Base-by-base conservation (phyloP, 2,797 vertebrate genomes). In the Sorex maritimensis region DNA sequence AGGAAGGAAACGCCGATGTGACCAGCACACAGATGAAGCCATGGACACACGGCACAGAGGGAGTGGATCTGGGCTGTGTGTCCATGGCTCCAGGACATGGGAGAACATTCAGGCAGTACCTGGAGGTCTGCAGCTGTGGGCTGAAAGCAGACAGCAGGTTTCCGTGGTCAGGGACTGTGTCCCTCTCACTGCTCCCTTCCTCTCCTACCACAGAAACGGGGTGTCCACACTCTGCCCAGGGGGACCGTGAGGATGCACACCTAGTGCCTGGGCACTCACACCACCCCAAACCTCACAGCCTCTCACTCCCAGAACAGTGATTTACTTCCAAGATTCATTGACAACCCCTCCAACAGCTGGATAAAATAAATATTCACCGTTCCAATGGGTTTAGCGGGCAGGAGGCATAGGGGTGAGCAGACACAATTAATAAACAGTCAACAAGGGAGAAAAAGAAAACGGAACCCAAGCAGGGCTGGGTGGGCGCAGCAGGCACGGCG, bases 351-450 rank as follows among this genome's bases (percentile, higher is more conserved):
- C 30, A 13, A 3, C 14, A 46, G 21, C 24, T 14, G 9, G 52
- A 91, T 38, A 92, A 95, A 82, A 69, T 19, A 58, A 75, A 67
- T 52, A 30, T 55, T 93, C 41, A 10, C 10, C 61, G n/a, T 65
- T 77, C 52, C 23, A 26, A 71, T 91, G 89, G 93, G 71, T 72
- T 72, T 74, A 58, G 80, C 87, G 85, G 90, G 88, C 95, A 88
- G 83, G 92, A 86, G 69, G 3, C 4, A 17, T 74, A n/a, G 69
- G 81, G 30, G 81, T 84, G 67, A 0, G 13, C 14, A 52, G 83
- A 86, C 2, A 0, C 21, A 95, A 92, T 95, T 95, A 95, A 96
- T 94, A 90, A 97, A 96, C 92, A 96, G 88, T 90, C 88, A 73
- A 71, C 68, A 73, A 6, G 44, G 26, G 69, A 94, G 90, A 75